A percentile compares a stretch with the other conserved stretches of the same genome.
Evolutionary conservation across 2,888 invertebrate genomes (phyloP).

Genomic region (Antheraea yamamai): DNA sequence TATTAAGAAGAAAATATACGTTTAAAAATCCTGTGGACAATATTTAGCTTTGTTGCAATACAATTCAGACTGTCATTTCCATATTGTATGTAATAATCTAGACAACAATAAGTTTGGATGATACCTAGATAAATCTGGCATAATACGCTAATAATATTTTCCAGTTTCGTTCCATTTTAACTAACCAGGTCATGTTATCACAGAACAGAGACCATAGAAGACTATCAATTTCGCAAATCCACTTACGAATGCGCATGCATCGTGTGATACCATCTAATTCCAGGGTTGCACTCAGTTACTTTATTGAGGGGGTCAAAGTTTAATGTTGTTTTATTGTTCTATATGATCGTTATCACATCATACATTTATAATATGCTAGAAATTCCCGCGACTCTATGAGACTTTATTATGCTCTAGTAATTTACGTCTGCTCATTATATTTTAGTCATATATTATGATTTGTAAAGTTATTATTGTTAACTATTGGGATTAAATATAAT

Average conservation of each 20-base stretch:
- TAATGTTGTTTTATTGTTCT: neutral
- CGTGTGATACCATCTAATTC: conserved; percentile 15
- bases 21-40: neutral
- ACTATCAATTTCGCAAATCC: conserved; percentile 27
- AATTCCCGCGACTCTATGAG: too few relatives aligned
- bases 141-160: conserved; percentile 7
- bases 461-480: too few relatives aligned
- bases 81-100: neutral
- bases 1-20: too few relatives aligned
- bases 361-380: too few relatives aligned
- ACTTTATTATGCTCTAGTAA: too few relatives aligned
- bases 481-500: too few relatives aligned
- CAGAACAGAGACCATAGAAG: conserved; percentile 15
- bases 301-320: neutral
- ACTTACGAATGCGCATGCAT: conserved; percentile 21
- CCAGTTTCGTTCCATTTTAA: conserved; percentile 10
- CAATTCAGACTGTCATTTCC: neutral
- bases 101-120: neutral
- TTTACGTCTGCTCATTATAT: too few relatives aligned
- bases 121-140: conserved; percentile 1
- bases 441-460: too few relatives aligned
- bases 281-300: neutral
- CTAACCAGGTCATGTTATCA: conserved; percentile 14
- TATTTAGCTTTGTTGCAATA: neutral
- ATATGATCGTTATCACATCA: neutral